phyloP scores from a whole-genome alignment of 2,888 invertebrate species.

The Metellina segmentata region DNA sequence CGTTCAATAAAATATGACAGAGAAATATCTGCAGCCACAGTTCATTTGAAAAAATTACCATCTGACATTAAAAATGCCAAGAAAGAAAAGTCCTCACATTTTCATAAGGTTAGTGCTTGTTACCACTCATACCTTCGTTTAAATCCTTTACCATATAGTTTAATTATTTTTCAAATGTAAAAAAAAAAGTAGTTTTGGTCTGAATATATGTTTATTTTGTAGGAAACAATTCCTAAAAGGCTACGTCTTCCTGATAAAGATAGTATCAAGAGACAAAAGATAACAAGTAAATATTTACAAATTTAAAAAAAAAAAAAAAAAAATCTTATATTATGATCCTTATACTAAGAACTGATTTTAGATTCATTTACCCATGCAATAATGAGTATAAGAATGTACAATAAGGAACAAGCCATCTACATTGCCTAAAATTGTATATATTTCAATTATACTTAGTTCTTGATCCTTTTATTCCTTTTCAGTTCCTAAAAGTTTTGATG shows the following conservation, averaged over 20 bases:
- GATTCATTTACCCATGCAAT: not conserved
- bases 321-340: too few relatives aligned
- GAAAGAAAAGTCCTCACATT: not conserved
- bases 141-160: not conserved
- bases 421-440: not conserved
- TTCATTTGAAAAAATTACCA: not conserved
- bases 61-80: constrained; percentile 2
- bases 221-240: constrained; percentile 22
- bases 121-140: not conserved
- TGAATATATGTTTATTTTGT: not conserved
- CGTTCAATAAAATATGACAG: constrained; percentile 24
- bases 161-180: not conserved
- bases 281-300: not conserved
- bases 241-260: not conserved
- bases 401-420: not conserved
- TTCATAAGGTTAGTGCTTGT: constrained; percentile 26
- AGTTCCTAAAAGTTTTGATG: constrained; percentile 21
- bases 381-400: not conserved
- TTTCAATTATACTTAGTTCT: not conserved
- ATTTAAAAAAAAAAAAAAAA: not conserved
- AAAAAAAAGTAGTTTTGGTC: not conserved
- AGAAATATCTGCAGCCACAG: not conserved
- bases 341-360: not conserved
- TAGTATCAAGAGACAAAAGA: constrained; percentile 13
- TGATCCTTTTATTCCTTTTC: constrained; percentile 6